These are phyloP conservation scores for Eremobia ochroleuca DNA, from an alignment of 2,888 invertebrate genomes.

Conservation along the genomic window DNA sequence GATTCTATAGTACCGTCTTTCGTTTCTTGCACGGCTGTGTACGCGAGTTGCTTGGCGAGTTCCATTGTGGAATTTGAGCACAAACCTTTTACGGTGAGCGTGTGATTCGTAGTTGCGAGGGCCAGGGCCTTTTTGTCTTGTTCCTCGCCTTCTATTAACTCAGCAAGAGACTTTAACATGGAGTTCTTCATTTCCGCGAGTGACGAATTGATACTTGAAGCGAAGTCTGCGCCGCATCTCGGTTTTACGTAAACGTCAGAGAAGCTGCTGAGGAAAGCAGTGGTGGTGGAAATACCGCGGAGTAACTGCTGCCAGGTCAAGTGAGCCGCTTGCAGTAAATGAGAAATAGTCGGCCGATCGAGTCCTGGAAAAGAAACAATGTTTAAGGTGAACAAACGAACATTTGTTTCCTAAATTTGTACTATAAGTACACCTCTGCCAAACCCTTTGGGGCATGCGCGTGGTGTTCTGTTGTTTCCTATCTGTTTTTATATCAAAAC, in stretches of 20 bases:
- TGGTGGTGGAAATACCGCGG: conserved; percentile 90
- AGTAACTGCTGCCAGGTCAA: conserved; percentile 92
- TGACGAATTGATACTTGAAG: conserved; percentile 80
- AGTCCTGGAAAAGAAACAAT: conserved; percentile 82
- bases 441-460: too few relatives aligned
- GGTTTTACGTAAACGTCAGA: conserved; percentile 93
- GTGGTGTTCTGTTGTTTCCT: not conserved
- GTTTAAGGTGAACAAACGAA: not conserved
- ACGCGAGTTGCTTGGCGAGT: conserved; percentile 90
- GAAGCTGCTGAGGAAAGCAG: conserved; percentile 91
- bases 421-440: not conserved
- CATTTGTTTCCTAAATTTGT: not conserved
- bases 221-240: conserved; percentile 85
- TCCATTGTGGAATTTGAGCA: conserved; percentile 88
- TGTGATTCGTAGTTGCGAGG: conserved; percentile 72
- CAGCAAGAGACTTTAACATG: conserved; percentile 81
- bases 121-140: conserved; percentile 33
- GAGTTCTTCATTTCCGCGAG: conserved; percentile 88
- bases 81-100: conserved; percentile 86
- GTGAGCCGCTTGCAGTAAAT: conserved; percentile 92
- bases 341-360: conserved; percentile 92
- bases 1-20: conserved; percentile 50
- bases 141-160: conserved; percentile 69
- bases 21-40: conserved; percentile 78
- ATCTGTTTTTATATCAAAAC: not conserved